Base-by-base conservation (phyloP, 2,797 vertebrate species). In the Parotocinclus haroldoi region DNA sequence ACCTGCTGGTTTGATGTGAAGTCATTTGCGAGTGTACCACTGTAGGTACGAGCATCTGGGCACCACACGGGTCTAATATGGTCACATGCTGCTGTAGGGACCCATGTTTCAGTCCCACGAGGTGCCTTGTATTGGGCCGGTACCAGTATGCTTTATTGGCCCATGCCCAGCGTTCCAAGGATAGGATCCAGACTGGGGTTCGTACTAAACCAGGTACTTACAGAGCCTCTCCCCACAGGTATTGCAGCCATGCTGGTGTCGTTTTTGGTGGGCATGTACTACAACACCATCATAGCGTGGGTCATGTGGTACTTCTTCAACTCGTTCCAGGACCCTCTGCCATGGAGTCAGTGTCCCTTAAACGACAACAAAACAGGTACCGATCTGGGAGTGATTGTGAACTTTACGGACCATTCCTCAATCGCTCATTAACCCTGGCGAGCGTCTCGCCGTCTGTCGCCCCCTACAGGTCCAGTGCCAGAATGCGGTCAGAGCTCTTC, bases 251-350 rank as follows among this genome's bases (percentile, higher is more conserved):
- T 93, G 91, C 48, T 88, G 1, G 89, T 90, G 1, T 93, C 93
- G 62, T 90, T 91, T 76, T 69, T 92, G 65, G 90, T 94, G 66
- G 81, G 92, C 11, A 82, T 93, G 50, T 94, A 94, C 78, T 94
- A 94, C 62, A 94, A 94, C 68, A 91, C 89, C 14, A 93, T 94
- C 81, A 90, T 94, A 72, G 92, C 95, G 74, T 96, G 93, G 89
- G 92, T 98, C 76, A 90, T 98, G 93, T 98, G 96, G 96, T 99
- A 98, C 82, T 94, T 98, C 83, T 98, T 95, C 88, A 98, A 98
- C 81, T 99, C 96, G 45, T 98, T 99, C 73, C 95, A 99, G 86
- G 85, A 92, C 0, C 96, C 96, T 5, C 82, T 98, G 49, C 96
- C 96, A 0, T 94, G 92, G 92, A 93, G 82, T 12, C 37, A 53